Evolutionary conservation across 1,140 invertebrate species (phyloP).

Genomic region (Pseudomyrmex concolor): DNA sequence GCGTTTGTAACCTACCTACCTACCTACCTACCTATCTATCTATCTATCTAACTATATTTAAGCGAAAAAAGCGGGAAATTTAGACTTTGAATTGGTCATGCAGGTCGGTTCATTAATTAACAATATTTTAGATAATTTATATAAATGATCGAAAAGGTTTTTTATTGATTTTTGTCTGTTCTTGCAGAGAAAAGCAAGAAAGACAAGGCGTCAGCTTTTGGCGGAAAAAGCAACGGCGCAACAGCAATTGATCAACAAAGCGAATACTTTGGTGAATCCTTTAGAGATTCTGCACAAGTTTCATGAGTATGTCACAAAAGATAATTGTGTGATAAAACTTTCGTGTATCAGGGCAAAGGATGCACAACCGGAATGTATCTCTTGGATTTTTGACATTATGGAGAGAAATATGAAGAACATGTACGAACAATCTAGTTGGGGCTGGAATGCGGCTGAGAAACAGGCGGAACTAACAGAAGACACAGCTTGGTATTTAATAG

Average conservation of each 20-base stretch:
- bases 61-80: neutral
- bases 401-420: constrained; percentile 88
- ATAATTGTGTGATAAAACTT: constrained; percentile 80
- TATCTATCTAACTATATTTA: neutral
- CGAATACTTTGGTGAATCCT: constrained; percentile 77
- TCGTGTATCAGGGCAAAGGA: constrained; percentile 82
- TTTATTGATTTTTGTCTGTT: neutral
- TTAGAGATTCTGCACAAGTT: constrained; percentile 73
- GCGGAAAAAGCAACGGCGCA: constrained; percentile 73
- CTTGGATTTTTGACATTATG: constrained; percentile 88
- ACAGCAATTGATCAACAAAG: constrained; percentile 75
- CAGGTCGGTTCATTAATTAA: neutral
- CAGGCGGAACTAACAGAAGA: constrained; percentile 88
- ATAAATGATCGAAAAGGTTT: neutral
- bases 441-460: constrained; percentile 89
- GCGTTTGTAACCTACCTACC: neutral
- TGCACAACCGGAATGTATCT: constrained; percentile 81
- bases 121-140: neutral
- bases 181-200: constrained; percentile 62
- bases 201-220: constrained; percentile 67
- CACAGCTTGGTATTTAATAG: constrained; percentile 88
- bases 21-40: no score
- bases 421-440: constrained; percentile 87
- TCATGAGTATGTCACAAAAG: constrained; percentile 76
- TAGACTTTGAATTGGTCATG: constrained; percentile 15